phyloP scores from a whole-genome alignment of 2,113 vertebrate species.

The Plecturocebus donacophilus region DNA sequence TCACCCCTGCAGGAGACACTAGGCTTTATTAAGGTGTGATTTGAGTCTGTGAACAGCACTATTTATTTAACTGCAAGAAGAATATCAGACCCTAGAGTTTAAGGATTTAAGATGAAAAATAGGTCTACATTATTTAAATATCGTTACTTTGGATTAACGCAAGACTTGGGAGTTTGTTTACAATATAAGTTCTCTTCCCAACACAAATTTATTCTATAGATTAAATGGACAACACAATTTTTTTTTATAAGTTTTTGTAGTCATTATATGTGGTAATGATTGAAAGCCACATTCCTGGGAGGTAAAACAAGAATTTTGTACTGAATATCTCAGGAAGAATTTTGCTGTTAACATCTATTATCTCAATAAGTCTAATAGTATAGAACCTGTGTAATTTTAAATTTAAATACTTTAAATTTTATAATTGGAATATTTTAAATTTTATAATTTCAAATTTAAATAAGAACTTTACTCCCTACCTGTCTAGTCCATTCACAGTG shows the following conservation, averaged over 20 bases:
- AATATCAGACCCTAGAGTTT: neutral
- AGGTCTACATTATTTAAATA: neutral
- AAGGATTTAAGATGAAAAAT: constrained; percentile 4
- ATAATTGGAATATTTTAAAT: no score
- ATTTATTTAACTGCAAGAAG: neutral
- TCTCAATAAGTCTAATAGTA: neutral
- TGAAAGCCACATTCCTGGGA: constrained; percentile 31
- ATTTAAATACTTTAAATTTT: neutral
- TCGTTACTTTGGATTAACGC: constrained; percentile 15
- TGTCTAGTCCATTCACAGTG: neutral
- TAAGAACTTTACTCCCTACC: neutral
- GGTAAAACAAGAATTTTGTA: constrained; percentile 22
- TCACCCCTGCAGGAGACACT: constrained; percentile 21
- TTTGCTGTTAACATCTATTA: neutral
- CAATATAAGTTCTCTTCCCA: neutral
- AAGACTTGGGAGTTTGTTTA: neutral
- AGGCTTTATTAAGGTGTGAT: neutral
- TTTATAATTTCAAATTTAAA: constrained; percentile 39
- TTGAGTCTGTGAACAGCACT: neutral
- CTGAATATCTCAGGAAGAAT: neutral
- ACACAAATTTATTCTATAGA: neutral
- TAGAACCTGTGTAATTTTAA: neutral
- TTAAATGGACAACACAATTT: neutral
- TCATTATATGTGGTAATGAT: neutral
- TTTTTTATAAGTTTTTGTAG: neutral